phyloP scores from a whole-genome alignment of 2,797 vertebrate genomes.

The Rhodeus uyekii region DNA sequence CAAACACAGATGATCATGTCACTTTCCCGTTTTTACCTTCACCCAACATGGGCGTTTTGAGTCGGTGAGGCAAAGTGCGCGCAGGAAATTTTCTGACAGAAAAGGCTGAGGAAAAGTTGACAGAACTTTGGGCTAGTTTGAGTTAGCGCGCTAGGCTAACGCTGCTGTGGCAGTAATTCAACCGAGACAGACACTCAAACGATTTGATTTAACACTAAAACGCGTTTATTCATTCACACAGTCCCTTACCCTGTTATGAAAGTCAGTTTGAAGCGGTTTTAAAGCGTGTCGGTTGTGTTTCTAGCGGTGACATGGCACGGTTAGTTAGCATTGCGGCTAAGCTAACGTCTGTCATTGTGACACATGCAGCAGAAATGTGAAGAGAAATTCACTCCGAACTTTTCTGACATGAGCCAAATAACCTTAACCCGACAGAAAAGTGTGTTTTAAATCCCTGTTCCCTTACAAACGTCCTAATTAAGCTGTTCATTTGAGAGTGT shows the following conservation, averaged over 20 bases:
- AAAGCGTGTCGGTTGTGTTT: background rate
- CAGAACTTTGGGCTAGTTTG: constrained; percentile 30
- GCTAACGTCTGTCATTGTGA: constrained; percentile 37
- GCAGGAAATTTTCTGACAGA: no score
- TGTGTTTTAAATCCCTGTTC: no score
- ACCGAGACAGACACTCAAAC: background rate
- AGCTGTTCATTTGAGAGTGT: background rate
- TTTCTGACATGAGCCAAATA: background rate
- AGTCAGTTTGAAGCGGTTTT: background rate
- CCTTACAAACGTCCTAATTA: background rate
- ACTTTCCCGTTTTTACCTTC: background rate
- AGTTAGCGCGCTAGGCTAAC: constrained; percentile 42
- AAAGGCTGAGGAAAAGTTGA: constrained; percentile 4
- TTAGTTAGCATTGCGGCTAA: background rate
- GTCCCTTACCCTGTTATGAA: background rate
- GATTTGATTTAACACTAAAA: background rate
- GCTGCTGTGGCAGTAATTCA: background rate
- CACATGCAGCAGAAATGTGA: constrained; percentile 27
- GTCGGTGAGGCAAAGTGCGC: background rate
- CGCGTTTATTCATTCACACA: no score
- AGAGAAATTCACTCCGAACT: background rate
- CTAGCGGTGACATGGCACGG: constrained; percentile 1
- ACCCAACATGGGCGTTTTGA: background rate
- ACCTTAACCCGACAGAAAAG: background rate
- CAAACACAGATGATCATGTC: constrained; percentile 34